These are phyloP conservation scores for Enteromius viviparus DNA, from an alignment of 2,797 vertebrate genomes.

Conservation along the genomic window DNA sequence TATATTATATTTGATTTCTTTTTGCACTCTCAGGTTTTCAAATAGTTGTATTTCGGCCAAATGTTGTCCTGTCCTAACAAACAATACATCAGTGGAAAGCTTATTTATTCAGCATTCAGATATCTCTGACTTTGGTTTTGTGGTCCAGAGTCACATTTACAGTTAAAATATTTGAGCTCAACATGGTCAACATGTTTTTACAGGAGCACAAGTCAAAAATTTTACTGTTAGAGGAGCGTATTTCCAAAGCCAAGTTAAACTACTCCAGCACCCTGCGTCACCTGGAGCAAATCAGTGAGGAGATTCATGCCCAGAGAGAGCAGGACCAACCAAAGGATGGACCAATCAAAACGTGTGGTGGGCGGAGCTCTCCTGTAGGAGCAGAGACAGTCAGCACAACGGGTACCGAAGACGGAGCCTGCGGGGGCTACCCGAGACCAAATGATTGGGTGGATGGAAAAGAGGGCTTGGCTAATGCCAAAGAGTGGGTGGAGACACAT, in stretches of 20 bases:
- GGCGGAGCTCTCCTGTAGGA: conserved; percentile 68
- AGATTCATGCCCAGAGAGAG: conserved; percentile 87
- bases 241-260: conserved; percentile 86
- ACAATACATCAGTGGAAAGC: no score
- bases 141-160: neutral
- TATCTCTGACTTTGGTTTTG: no score
- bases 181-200: conserved; percentile 41
- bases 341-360: conserved; percentile 59
- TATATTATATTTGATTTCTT: no score
- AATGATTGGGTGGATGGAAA: conserved; percentile 68
- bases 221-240: conserved; percentile 81
- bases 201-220: conserved; percentile 92
- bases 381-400: conserved; percentile 74
- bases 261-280: conserved; percentile 88
- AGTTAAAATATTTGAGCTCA: neutral
- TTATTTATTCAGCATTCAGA: no score
- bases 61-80: no score
- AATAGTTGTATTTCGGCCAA: no score
- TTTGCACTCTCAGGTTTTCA: no score
- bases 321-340: conserved; percentile 53
- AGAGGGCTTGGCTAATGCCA: conserved; percentile 74
- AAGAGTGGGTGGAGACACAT: conserved; percentile 74
- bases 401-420: conserved; percentile 56
- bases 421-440: conserved; percentile 41
- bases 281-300: conserved; percentile 92